These are phyloP conservation scores for Nestor notabilis DNA, from an alignment of 2,113 vertebrate species.

Conservation along the genomic window DNA sequence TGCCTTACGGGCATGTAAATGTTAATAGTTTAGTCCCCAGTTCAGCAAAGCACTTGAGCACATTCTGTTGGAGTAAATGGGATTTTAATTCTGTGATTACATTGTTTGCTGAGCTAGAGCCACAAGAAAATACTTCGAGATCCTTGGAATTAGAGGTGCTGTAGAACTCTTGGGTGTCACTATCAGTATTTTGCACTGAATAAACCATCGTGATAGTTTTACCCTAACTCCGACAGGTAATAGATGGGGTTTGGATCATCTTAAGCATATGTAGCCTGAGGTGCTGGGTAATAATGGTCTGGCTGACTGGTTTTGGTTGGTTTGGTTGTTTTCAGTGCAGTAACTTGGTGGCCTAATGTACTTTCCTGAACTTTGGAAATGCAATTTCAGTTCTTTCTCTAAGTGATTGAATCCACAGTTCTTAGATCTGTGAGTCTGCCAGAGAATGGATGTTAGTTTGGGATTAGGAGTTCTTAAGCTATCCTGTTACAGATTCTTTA, in stretches of 20 bases:
- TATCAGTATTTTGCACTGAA: background rate
- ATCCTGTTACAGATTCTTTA: background rate
- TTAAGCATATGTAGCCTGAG: background rate
- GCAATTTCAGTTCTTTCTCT: background rate
- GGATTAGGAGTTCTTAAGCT: background rate
- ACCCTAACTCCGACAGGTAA: background rate
- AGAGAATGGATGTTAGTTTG: accelerated
- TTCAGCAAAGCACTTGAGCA: slow-evolving; percentile 26
- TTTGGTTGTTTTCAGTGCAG: background rate
- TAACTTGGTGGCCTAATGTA: background rate
- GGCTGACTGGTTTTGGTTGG: background rate
- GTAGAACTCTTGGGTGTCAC: background rate
- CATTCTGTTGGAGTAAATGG: background rate
- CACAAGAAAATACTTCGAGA: background rate
- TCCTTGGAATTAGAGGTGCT: background rate
- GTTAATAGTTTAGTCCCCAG: background rate
- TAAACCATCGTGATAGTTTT: background rate
- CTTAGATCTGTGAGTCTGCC: background rate
- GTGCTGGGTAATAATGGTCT: too few relatives aligned
- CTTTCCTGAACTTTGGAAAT: background rate
- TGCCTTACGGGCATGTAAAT: slow-evolving; percentile 32
- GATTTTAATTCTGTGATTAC: slow-evolving; percentile 32
- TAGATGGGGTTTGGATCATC: background rate
- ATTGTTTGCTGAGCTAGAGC: background rate
- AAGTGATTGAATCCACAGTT: background rate